Percentiles rank a stretch among this genome's conserved stretches.
phyloP scores from a whole-genome alignment of 2,888 invertebrate genomes.

The Zygaena filipendulae region DNA sequence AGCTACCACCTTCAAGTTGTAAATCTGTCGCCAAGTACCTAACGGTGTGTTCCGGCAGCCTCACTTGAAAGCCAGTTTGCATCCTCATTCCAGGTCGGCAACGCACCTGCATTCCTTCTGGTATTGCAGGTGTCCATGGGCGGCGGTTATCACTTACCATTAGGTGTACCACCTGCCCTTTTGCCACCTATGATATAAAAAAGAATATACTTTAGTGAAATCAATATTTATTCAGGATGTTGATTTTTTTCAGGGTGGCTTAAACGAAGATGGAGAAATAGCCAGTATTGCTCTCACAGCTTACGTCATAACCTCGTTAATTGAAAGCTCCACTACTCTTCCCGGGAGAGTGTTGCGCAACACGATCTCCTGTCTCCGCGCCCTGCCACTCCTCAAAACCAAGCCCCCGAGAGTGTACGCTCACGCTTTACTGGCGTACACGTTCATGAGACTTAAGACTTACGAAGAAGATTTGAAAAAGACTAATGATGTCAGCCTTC shows the following conservation, averaged over 20 bases:
- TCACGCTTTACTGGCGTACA: constrained; percentile 37
- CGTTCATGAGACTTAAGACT: constrained; percentile 33
- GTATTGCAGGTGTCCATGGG: no score
- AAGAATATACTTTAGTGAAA: not conserved
- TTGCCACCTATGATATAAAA: no score
- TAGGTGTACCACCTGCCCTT: no score
- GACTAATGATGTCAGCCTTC: constrained; percentile 27
- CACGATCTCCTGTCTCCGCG: constrained; percentile 71
- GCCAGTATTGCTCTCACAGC: constrained; percentile 74
- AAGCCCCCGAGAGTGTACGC: constrained; percentile 37
- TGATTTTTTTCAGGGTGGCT: constrained; percentile 57
- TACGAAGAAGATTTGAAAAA: constrained; percentile 35
- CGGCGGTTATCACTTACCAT: no score
- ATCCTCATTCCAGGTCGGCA: no score
- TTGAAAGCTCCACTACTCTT: constrained; percentile 66
- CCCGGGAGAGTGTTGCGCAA: constrained; percentile 57
- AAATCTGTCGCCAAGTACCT: no score
- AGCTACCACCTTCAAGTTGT: no score
- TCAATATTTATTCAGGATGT: no score
- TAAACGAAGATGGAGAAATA: constrained; percentile 55
- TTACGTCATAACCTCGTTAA: constrained; percentile 73
- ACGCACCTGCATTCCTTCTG: no score
- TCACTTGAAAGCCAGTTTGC: no score
- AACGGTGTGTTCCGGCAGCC: no score
- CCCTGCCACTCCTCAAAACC: constrained; percentile 35